Percentiles rank a stretch among this genome's conserved stretches.
Evolutionary conservation across 2,888 invertebrate genomes (phyloP).

Genomic region (Nemotelus pantherinus): DNA sequence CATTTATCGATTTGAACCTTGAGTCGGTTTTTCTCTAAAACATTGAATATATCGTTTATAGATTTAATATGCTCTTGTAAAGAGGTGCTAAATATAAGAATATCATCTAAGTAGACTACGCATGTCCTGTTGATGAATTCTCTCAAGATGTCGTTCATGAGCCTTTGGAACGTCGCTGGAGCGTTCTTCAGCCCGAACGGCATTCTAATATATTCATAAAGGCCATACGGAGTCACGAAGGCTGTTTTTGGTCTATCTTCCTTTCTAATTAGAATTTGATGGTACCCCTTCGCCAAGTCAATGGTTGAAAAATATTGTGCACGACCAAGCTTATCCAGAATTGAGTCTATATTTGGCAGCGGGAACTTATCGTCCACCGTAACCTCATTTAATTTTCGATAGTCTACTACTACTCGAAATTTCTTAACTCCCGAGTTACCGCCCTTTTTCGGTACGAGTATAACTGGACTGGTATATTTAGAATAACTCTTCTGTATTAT

Average conservation of each 20-base stretch:
- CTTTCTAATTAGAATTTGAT: constrained; percentile 43
- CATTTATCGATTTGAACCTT: neutral
- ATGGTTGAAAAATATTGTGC: constrained; percentile 48
- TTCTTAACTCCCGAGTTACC: constrained; percentile 47
- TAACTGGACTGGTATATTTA: constrained; percentile 41
- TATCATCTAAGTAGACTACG: constrained; percentile 9
- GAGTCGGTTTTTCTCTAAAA: constrained; percentile 19
- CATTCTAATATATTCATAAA: constrained; percentile 45
- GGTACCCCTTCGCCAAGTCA: constrained; percentile 47
- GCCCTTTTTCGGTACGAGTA: constrained; percentile 48
- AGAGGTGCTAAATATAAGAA: constrained; percentile 38
- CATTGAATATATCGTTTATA: constrained; percentile 20
- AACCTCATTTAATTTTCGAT: constrained; percentile 48
- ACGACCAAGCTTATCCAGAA: constrained; percentile 44
- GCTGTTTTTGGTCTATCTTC: constrained; percentile 48
- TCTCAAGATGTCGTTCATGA: constrained; percentile 46
- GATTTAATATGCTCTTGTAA: neutral
- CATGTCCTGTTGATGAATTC: constrained; percentile 31
- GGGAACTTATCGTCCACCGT: constrained; percentile 48
- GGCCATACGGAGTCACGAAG: constrained; percentile 42
- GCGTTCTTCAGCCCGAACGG: constrained; percentile 47
- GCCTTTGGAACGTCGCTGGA: constrained; percentile 45
- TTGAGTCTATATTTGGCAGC: constrained; percentile 47
- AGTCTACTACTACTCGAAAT: constrained; percentile 48
- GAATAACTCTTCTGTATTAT: constrained; percentile 46